These are phyloP conservation scores for Crocuta crocuta DNA, from an alignment of 2,113 vertebrate genomes.

Conservation along the genomic window DNA sequence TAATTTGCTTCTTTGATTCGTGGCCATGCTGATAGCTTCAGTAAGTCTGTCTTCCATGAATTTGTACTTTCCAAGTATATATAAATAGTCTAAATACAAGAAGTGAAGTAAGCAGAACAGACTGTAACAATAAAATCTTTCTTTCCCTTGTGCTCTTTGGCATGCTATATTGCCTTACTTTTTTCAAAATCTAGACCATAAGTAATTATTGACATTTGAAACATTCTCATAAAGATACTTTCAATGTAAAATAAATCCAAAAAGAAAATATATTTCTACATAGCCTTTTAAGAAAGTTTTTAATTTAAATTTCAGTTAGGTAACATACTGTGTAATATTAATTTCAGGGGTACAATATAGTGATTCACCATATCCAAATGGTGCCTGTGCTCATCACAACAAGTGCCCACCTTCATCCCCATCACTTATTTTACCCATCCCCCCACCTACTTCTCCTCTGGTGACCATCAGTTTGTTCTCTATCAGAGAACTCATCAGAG, in stretches of 20 bases:
- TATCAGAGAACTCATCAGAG: too few relatives aligned
- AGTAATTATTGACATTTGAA: neutral
- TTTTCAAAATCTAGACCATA: neutral
- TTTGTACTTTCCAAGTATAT: slow-evolving; percentile 40
- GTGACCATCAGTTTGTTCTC: neutral
- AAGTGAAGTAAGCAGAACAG: slow-evolving; percentile 21
- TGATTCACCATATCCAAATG: neutral
- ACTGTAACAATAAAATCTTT: neutral
- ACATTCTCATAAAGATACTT: neutral
- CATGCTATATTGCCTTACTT: neutral
- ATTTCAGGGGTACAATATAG: neutral
- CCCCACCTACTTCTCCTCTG: neutral
- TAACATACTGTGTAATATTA: neutral
- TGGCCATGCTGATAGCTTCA: neutral
- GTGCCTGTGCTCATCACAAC: neutral
- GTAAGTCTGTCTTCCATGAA: slow-evolving; percentile 20
- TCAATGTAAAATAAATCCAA: neutral
- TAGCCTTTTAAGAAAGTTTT: neutral
- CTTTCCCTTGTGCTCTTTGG: neutral
- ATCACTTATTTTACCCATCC: neutral
- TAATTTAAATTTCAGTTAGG: neutral
- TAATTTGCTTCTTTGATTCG: slow-evolving; percentile 57
- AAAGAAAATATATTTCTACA: neutral
- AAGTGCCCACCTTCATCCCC: neutral
- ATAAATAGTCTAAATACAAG: neutral